Conservation (phyloP, 2,113 vertebrate genomes). For the Eira barbara region DNA sequence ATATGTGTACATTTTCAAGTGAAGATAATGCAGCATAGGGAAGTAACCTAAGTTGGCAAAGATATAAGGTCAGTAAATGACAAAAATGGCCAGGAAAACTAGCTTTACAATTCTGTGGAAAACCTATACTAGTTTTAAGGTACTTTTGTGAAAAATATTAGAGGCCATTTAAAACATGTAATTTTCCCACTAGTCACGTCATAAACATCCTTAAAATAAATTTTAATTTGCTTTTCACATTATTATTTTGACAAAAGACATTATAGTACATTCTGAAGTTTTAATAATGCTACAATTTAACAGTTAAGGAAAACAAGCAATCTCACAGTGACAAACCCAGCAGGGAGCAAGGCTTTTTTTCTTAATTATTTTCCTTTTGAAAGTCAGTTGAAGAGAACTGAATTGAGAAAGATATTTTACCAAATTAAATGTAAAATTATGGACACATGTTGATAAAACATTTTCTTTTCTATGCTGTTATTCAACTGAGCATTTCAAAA, state of each 20-base stretch:
- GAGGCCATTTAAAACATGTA: not conserved
- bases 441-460: not conserved
- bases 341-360: constrained; percentile 13
- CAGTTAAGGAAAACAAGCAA: constrained; percentile 18
- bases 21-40: not conserved
- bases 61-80: not conserved
- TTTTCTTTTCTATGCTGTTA: not conserved
- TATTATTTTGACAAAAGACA: constrained; percentile 56
- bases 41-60: not conserved
- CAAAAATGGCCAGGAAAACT: not conserved
- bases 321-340: constrained; percentile 36
- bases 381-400: constrained; percentile 8
- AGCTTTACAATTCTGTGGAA: not conserved
- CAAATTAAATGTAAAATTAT: not conserved
- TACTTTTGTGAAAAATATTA: not conserved
- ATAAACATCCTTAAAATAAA: constrained; percentile 1
- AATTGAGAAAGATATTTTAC: not conserved
- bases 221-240: constrained; percentile 30
- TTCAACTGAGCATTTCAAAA: not conserved
- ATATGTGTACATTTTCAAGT: not conserved
- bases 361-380: constrained; percentile 47
- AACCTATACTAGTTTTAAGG: not conserved
- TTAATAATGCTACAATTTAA: constrained; percentile 71
- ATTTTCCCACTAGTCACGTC: constrained; percentile 31
- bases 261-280: constrained; percentile 35